phyloP scores from a whole-genome alignment of 1,140 invertebrate species.

The Dryas iulia region DNA sequence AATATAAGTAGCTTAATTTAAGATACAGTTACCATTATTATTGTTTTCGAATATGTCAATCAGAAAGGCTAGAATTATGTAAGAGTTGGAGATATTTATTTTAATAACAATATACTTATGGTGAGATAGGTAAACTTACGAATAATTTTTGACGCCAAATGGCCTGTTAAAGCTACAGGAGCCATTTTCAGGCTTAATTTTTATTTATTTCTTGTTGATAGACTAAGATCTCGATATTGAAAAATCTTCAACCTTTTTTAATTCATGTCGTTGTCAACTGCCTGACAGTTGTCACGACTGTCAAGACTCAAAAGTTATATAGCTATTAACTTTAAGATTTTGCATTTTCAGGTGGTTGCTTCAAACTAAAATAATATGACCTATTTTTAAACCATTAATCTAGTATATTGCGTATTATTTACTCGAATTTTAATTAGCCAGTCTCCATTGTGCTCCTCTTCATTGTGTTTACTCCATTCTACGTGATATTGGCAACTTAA shows the following conservation, averaged over 20 bases:
- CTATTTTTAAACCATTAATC: too few relatives aligned
- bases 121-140: conserved; percentile 44
- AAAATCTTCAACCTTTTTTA: neutral
- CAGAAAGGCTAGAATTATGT: conserved; percentile 37
- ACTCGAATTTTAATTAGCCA: too few relatives aligned
- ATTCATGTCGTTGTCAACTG: neutral
- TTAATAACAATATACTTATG: neutral
- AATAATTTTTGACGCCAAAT: conserved; percentile 59
- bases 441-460: too few relatives aligned
- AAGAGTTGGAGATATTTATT: conserved; percentile 27
- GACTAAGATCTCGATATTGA: neutral
- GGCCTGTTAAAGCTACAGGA: conserved; percentile 59
- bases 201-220: neutral
- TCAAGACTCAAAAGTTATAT: neutral
- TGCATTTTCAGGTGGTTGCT: too few relatives aligned
- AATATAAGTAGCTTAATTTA: neutral
- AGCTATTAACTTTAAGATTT: too few relatives aligned
- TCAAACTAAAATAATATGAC: too few relatives aligned
- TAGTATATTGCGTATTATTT: too few relatives aligned
- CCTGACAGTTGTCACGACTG: neutral
- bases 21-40: conserved; percentile 11
- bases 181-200: conserved; percentile 63
- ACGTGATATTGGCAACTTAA: too few relatives aligned
- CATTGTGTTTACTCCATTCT: too few relatives aligned
- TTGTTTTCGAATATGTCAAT: conserved; percentile 19